Conservation (phyloP, 2,113 vertebrate species). For the Todiramphus chloris region DNA sequence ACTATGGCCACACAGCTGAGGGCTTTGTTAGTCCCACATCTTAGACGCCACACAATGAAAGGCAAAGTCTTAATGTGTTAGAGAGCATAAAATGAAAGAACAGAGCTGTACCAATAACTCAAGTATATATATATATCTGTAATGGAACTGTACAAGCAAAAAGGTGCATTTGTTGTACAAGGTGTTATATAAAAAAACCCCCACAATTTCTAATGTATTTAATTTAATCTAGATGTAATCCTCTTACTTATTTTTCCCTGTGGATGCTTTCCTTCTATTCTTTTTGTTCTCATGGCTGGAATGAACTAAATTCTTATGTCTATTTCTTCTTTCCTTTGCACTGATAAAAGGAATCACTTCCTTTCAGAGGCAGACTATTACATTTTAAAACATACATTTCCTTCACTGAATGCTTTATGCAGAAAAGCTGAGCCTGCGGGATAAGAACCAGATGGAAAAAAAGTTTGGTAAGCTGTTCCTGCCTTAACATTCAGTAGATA, state of each 20-base stretch:
- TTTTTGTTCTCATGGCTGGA: not conserved
- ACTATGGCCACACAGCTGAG: not conserved
- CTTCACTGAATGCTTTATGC: conserved; percentile 36
- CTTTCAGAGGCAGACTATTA: conserved; percentile 34
- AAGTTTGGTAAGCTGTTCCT: conserved; percentile 67
- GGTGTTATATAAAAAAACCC: not conserved
- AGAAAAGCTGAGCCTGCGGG: conserved; percentile 69
- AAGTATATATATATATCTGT: not conserved
- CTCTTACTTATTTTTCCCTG: not conserved
- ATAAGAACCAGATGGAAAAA: conserved; percentile 71
- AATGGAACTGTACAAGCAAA: not conserved
- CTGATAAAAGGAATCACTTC: not conserved
- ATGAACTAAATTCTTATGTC: not conserved
- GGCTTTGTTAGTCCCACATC: not conserved
- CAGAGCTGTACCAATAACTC: not conserved
- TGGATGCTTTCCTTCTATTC: not conserved
- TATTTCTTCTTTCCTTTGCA: not conserved
- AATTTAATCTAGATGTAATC: not conserved
- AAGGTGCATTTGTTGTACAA: not conserved
- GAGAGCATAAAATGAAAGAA: not conserved
- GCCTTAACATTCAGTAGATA: conserved; percentile 53
- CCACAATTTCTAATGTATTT: not conserved
- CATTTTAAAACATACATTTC: conserved; percentile 56
- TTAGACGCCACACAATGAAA: not conserved
- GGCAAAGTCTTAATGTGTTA: not conserved